Evolutionary conservation across 1,140 invertebrate genomes (phyloP).

Genomic region (Lamellibrachia luymesi): DNA sequence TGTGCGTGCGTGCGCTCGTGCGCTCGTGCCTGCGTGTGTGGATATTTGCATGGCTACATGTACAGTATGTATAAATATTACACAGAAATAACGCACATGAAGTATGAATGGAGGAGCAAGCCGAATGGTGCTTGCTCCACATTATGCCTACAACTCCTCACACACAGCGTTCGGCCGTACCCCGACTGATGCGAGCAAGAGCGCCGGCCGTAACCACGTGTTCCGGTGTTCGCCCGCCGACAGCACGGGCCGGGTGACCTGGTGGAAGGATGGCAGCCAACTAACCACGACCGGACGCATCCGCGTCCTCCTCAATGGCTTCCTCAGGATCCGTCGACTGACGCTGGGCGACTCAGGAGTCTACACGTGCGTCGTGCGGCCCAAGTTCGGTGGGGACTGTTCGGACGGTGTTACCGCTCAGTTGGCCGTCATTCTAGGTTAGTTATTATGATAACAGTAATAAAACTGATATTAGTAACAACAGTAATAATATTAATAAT

Average conservation of each 20-base stretch:
- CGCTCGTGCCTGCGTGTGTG: too few species aligned
- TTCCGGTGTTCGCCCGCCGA: background rate
- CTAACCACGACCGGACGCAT: background rate
- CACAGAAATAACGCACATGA: background rate
- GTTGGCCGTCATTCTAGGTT: too few species aligned
- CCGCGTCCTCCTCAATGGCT: background rate
- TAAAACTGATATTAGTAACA: too few species aligned
- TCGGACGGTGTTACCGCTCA: background rate
- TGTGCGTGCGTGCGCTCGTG: too few species aligned
- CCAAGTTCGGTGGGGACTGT: background rate
- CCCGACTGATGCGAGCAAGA: background rate
- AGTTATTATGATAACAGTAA: too few species aligned
- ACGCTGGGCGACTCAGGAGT: background rate
- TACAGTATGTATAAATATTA: too few species aligned
- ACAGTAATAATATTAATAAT: too few species aligned
- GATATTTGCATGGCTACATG: too few species aligned
- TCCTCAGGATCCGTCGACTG: background rate
- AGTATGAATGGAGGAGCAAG: too few species aligned
- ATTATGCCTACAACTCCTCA: background rate
- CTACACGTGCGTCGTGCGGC: background rate
- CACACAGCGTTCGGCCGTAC: background rate
- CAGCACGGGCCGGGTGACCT: background rate
- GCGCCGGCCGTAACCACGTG: background rate
- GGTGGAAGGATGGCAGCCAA: background rate
- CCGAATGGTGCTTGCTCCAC: background rate